Percentiles rank a stretch among this genome's conserved stretches.
These are phyloP conservation scores for Indicator indicator DNA, from an alignment of 2,113 vertebrate genomes.

Conservation along the genomic window DNA sequence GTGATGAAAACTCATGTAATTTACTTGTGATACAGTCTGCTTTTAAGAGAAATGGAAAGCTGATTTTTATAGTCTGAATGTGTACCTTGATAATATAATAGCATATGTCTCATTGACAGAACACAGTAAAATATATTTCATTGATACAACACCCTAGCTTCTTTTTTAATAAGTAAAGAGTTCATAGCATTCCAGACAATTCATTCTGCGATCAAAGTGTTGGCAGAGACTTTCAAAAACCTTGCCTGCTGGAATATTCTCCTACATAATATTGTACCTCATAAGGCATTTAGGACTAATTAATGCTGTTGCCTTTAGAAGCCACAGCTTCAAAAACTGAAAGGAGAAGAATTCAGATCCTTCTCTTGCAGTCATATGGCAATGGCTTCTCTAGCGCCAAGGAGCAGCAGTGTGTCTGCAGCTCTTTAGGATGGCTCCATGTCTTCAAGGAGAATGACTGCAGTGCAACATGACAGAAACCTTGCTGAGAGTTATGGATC, in stretches of 20 bases:
- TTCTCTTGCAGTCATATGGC: neutral
- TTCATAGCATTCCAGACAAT: conserved; percentile 46
- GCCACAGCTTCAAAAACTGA: neutral
- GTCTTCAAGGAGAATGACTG: neutral
- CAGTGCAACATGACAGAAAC: neutral
- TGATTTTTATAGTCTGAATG: conserved; percentile 68
- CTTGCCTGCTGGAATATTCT: conserved; percentile 6
- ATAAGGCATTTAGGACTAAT: conserved; percentile 41
- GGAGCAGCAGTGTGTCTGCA: neutral
- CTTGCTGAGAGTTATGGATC: neutral
- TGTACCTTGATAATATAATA: conserved; percentile 71
- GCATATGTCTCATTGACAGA: conserved; percentile 53
- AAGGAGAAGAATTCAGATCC: neutral
- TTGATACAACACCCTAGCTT: conserved; percentile 52
- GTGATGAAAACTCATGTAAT: conserved; percentile 51
- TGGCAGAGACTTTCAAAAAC: conserved; percentile 26
- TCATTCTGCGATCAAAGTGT: conserved; percentile 57
- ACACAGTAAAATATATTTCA: conserved; percentile 61
- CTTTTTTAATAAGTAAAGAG: conserved; percentile 61
- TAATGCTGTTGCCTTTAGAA: neutral
- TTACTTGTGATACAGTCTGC: conserved; percentile 45
- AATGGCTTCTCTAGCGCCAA: neutral
- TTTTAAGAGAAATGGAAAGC: conserved; percentile 64
- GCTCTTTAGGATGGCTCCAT: neutral
- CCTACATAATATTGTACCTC: neutral